These are phyloP conservation scores for Agrypnia vestita DNA, from an alignment of 1,140 invertebrate genomes.

Conservation along the genomic window DNA sequence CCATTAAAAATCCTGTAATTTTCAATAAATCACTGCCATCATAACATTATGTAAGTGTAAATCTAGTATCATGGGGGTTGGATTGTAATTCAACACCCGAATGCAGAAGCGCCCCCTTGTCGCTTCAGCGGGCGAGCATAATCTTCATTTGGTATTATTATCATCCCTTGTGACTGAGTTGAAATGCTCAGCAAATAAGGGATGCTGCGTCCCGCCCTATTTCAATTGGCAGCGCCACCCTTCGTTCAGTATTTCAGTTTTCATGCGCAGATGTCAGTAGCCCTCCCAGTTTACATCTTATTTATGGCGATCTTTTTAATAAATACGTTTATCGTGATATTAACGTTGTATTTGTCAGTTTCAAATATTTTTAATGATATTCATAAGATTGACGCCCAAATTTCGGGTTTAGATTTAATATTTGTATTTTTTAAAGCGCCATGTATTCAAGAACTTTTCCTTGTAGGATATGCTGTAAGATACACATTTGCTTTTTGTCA, in stretches of 20 bases:
- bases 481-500: no score
- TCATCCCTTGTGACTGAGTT: constrained; percentile 54
- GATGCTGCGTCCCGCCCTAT: constrained; percentile 28
- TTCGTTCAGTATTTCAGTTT: constrained; percentile 51
- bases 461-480: no score
- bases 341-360: no score
- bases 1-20: no score
- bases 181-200: constrained; percentile 55
- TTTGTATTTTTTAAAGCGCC: no score
- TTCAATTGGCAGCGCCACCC: constrained; percentile 30
- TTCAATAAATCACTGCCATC: no score
- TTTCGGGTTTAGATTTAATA: no score
- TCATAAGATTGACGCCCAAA: no score
- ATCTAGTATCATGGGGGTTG: not conserved
- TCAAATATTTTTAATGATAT: no score
- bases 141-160: constrained; percentile 57
- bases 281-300: constrained; percentile 9
- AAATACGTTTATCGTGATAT: no score
- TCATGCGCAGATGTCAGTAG: constrained; percentile 49
- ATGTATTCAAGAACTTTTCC: no score
- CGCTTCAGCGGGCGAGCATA: constrained; percentile 40
- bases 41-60: not conserved
- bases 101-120: not conserved
- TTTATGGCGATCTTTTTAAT: constrained; percentile 15
- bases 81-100: constrained; percentile 9